phyloP scores from a whole-genome alignment of 2,113 vertebrate species.

The Peromyscus polionotus region DNA sequence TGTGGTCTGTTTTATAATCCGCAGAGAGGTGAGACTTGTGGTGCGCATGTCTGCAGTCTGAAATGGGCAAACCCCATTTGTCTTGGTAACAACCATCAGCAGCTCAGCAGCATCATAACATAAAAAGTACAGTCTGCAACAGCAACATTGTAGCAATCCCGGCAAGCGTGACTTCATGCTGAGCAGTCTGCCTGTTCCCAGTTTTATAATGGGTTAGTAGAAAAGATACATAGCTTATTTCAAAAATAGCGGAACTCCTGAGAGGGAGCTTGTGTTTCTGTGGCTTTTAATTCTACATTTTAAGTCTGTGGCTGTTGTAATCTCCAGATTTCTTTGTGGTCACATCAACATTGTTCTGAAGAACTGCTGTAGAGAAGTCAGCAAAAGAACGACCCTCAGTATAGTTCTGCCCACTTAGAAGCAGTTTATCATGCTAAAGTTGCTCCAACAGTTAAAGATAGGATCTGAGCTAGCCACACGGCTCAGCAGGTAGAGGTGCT shows the following conservation, averaged over 20 bases:
- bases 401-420: neutral
- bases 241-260: neutral
- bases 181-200: neutral
- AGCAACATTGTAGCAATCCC: neutral
- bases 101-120: neutral
- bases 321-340: conserved; percentile 14
- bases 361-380: neutral
- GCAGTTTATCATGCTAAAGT: neutral
- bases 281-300: neutral
- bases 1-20: conserved; percentile 19
- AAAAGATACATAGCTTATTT: neutral
- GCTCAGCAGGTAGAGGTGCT: neutral
- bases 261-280: neutral
- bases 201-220: neutral
- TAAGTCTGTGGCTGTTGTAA: neutral
- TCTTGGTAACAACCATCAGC: neutral
- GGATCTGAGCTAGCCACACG: neutral
- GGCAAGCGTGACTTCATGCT: neutral
- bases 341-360: neutral
- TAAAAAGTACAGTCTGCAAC: neutral
- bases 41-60: neutral
- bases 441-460: conserved; percentile 33
- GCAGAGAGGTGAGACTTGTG: neutral
- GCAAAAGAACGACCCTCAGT: neutral
- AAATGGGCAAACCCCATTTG: conserved; percentile 10